These are phyloP conservation scores for Homalodisca vitripennis DNA, from an alignment of 1,140 invertebrate genomes.

Conservation along the genomic window DNA sequence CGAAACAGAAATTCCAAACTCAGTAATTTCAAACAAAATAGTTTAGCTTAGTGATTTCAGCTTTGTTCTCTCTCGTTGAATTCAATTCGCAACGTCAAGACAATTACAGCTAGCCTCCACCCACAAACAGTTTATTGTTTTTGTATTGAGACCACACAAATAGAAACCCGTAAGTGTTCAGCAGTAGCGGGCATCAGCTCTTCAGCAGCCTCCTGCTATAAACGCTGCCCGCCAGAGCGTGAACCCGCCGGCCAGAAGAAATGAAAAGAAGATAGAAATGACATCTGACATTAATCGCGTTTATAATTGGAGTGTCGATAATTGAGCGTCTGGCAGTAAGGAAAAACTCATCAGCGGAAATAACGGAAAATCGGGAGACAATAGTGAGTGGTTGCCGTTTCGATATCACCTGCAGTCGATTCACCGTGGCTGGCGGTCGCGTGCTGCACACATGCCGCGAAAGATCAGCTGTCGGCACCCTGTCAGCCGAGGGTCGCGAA, in stretches of 20 bases:
- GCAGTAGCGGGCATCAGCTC: too few species aligned
- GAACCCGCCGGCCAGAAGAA: background rate
- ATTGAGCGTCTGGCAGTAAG: background rate
- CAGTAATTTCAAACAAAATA: too few species aligned
- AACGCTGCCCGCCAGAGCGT: background rate
- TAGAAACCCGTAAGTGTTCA: too few species aligned
- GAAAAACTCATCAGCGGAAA: background rate
- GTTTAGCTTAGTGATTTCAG: too few species aligned
- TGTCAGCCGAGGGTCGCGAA: background rate
- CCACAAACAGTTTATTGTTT: too few species aligned
- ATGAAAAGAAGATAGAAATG: background rate
- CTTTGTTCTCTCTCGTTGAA: too few species aligned
- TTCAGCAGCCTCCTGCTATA: background rate
- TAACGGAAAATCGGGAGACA: constrained; percentile 13
- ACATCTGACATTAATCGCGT: constrained; percentile 11
- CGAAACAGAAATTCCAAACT: too few species aligned
- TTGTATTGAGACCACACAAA: background rate
- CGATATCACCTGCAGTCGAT: background rate
- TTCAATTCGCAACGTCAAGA: too few species aligned
- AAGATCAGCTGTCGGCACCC: background rate
- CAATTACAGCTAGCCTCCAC: too few species aligned
- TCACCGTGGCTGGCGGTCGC: background rate
- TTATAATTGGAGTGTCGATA: constrained; percentile 1
- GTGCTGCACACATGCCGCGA: background rate
- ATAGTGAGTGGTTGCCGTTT: background rate